Conservation (phyloP, 1,140 invertebrate genomes). For the Hormaphis cornu region DNA sequence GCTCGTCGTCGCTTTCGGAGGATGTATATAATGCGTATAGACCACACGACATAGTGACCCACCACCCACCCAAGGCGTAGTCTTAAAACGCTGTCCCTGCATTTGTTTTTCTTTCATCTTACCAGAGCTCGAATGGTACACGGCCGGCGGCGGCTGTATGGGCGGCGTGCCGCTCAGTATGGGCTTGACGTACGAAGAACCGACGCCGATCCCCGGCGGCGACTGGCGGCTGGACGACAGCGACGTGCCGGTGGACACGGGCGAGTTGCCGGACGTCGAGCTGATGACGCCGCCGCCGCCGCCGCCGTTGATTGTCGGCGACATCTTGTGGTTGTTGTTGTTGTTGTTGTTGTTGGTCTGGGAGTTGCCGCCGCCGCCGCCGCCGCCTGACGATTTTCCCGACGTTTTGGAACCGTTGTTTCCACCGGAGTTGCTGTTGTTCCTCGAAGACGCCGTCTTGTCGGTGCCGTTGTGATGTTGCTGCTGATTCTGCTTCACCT, state of each 20-base stretch:
- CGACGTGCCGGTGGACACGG: constrained; percentile 28
- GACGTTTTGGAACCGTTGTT: constrained; percentile 9
- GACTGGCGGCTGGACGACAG: constrained; percentile 11
- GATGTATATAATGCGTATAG: too few relatives aligned
- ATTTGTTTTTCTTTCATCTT: background rate
- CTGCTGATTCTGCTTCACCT: constrained; percentile 50
- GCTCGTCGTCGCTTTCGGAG: too few relatives aligned
- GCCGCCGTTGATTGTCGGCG: constrained; percentile 21
- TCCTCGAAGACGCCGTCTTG: constrained; percentile 35
- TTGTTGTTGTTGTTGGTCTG: constrained; percentile 40
- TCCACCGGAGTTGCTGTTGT: constrained; percentile 2
- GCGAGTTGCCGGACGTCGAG: constrained; percentile 33
- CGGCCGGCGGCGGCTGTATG: constrained; percentile 33
- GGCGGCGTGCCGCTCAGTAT: constrained; percentile 36
- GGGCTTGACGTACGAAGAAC: constrained; percentile 37
- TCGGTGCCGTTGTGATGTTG: constrained; percentile 40
- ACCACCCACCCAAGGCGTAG: too few relatives aligned
- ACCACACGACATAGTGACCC: too few relatives aligned
- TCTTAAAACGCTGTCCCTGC: background rate
- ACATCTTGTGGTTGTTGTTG: constrained; percentile 9
- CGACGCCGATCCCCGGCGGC: constrained; percentile 30
- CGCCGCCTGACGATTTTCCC: constrained; percentile 34
- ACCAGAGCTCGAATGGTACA: constrained; percentile 35
- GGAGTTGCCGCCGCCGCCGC: background rate
- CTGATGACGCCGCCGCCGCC: constrained; percentile 24